phyloP scores from a whole-genome alignment of 2,888 invertebrate genomes.

The Psylliodes chrysocephalus region DNA sequence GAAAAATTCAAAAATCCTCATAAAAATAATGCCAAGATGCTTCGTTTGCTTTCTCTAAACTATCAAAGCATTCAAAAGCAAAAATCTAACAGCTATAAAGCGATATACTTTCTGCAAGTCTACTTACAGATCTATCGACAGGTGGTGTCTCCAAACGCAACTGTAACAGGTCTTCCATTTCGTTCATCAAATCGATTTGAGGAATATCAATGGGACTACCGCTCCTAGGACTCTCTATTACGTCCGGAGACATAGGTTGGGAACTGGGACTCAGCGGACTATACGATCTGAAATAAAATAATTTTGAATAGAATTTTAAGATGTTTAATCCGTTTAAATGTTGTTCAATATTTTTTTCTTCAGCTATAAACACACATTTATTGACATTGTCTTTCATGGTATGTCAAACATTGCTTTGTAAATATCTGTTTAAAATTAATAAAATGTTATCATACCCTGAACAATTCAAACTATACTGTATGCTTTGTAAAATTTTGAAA shows the following conservation, averaged over 20 bases:
- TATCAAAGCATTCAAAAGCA: not conserved
- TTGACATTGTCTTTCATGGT: too few relatives aligned
- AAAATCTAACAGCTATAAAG: not conserved
- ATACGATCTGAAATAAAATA: slow-evolving; percentile 59
- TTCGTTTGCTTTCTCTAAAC: not conserved
- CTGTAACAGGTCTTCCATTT: slow-evolving; percentile 71
- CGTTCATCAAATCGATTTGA: slow-evolving; percentile 73
- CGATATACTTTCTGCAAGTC: too few relatives aligned
- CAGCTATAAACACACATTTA: too few relatives aligned
- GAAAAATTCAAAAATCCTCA: too few relatives aligned
- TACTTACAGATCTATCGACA: slow-evolving; percentile 74
- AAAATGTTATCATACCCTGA: not conserved
- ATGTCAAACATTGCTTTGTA: too few relatives aligned
- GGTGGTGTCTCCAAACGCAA: slow-evolving; percentile 67
- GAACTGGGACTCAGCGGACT: slow-evolving; percentile 65
- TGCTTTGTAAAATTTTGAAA: not conserved
- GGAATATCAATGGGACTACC: slow-evolving; percentile 64
- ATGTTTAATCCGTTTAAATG: too few relatives aligned
- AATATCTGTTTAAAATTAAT: not conserved
- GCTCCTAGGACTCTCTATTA: slow-evolving; percentile 62
- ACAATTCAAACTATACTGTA: not conserved
- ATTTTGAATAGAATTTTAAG: too few relatives aligned
- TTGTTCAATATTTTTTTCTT: too few relatives aligned
- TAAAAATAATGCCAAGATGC: too few relatives aligned
- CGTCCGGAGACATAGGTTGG: slow-evolving; percentile 68